Percentiles rank a stretch among this genome's conserved stretches.
Evolutionary conservation across 2,888 invertebrate species (phyloP).

Genomic region (Polyommatus iphigenia): DNA sequence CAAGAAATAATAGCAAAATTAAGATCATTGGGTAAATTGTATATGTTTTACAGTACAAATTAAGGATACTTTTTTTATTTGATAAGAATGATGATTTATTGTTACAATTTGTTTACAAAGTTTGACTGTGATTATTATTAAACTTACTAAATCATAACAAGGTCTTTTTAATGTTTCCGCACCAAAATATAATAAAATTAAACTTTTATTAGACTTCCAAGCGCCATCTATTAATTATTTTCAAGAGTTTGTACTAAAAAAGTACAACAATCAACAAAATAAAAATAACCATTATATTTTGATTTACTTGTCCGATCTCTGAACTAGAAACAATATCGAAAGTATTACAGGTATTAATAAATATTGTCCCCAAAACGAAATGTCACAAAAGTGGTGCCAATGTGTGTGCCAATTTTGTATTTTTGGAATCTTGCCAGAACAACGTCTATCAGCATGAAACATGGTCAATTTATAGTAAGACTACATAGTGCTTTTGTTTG

Average conservation of each 20-base stretch:
- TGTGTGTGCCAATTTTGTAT: conserved; percentile 41
- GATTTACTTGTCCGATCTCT: neutral
- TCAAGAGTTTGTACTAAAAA: too few relatives aligned
- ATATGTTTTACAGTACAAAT: neutral
- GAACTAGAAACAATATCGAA: conserved; percentile 2
- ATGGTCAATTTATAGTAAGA: conserved; percentile 22
- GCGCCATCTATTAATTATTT: too few relatives aligned
- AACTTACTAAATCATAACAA: neutral
- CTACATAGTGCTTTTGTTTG: conserved; percentile 24
- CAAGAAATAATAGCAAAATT: neutral
- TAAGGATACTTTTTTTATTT: neutral
- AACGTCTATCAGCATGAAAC: conserved; percentile 22
- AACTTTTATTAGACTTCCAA: too few relatives aligned
- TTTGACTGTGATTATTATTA: conserved; percentile 23
- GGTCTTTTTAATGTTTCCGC: neutral
- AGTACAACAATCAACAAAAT: too few relatives aligned
- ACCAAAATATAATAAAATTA: neutral
- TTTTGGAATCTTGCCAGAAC: conserved; percentile 36
- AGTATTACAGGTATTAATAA: conserved; percentile 26
- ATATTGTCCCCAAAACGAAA: conserved; percentile 38
- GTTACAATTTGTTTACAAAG: neutral
- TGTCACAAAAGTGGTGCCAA: conserved; percentile 47
- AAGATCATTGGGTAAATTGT: neutral
- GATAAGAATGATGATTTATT: neutral
- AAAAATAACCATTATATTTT: too few relatives aligned